Conservation (phyloP, 2,797 vertebrate genomes). For the Capromys pilorides region DNA sequence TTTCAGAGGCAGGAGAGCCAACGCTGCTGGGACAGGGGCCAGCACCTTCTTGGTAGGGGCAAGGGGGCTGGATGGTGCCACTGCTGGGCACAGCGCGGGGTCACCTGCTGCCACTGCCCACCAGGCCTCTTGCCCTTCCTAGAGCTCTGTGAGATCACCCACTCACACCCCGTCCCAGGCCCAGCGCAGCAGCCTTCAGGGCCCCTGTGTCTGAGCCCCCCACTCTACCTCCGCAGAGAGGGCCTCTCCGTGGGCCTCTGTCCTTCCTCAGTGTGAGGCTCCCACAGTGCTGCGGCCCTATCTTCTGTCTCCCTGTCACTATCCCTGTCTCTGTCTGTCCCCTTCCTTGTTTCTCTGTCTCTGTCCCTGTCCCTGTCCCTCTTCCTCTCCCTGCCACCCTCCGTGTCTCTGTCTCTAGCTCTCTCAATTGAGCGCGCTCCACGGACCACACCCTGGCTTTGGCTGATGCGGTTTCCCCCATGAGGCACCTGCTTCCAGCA, state of each 20-base stretch:
- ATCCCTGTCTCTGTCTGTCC: neutral
- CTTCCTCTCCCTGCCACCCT: neutral
- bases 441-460: neutral
- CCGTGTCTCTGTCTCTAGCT: neutral
- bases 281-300: neutral
- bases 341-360: neutral
- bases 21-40: neutral
- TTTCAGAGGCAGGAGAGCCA: neutral
- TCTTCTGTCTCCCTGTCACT: neutral
- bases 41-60: neutral
- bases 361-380: neutral
- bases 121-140: neutral
- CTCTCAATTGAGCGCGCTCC: neutral
- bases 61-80: too few species aligned
- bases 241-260: neutral
- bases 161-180: too few species aligned
- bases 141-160: neutral
- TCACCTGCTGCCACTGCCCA: neutral
- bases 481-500: conserved; percentile 1
- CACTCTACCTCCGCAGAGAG: neutral
- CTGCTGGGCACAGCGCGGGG: neutral
- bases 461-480: neutral
- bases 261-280: neutral
- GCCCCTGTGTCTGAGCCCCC: neutral
- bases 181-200: neutral